Conservation (phyloP, 2,888 invertebrate species). For the Chymomyza amoena region DNA sequence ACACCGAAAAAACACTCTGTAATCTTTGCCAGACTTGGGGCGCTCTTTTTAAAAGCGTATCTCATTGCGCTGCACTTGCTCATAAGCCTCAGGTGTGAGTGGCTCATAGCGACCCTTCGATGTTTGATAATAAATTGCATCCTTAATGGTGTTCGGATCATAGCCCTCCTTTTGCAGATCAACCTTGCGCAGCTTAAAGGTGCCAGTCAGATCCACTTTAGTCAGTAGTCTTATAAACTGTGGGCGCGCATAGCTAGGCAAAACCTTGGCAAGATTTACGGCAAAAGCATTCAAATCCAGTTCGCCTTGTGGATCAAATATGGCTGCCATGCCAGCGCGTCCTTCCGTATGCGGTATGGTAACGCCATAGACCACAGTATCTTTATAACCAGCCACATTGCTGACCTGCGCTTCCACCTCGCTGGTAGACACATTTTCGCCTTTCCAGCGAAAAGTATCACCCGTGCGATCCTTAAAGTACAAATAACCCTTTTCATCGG, state of each 20-base stretch:
- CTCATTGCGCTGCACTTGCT: conserved; percentile 86
- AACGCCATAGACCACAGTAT: conserved; percentile 96
- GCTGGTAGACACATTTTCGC: conserved; percentile 98
- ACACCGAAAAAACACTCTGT: conserved; percentile 4
- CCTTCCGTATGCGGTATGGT: conserved; percentile 91
- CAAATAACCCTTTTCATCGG: conserved; percentile 95
- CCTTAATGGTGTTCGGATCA: conserved; percentile 85
- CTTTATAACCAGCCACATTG: conserved; percentile 88
- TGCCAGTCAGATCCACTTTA: conserved; percentile 95
- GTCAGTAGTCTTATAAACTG: conserved; percentile 90
- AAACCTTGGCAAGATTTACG: conserved; percentile 82
- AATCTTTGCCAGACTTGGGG: background rate
- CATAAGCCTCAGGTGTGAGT: conserved; percentile 85
- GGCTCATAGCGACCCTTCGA: conserved; percentile 84
- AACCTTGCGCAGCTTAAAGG: conserved; percentile 96
- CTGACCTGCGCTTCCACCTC: conserved; percentile 96
- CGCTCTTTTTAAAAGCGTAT: conserved; percentile 82
- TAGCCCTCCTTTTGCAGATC: conserved; percentile 95
- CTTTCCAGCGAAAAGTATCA: conserved; percentile 98
- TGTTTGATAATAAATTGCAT: conserved; percentile 90
- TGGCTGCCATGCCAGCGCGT: conserved; percentile 95
- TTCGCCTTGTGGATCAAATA: conserved; percentile 86
- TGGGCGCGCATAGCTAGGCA: conserved; percentile 94
- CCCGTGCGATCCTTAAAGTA: conserved; percentile 98
- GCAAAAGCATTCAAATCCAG: conserved; percentile 83